Conservation (phyloP, 2,797 vertebrate genomes). For the Lepilemur ruficaudatus region DNA sequence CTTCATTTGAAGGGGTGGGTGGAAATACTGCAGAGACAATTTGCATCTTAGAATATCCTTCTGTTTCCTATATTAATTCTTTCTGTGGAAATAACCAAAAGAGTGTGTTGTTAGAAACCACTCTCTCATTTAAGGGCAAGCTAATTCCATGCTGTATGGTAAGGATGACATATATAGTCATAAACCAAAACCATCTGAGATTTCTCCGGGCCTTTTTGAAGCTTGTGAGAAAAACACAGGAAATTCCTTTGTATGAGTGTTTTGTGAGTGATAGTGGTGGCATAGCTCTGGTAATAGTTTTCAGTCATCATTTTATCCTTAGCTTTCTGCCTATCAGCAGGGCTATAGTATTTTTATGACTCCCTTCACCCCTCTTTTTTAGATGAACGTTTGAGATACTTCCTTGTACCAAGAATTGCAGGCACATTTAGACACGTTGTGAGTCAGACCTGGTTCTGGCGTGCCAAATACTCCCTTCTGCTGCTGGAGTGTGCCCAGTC, state of each 20-base stretch:
- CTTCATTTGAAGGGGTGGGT: neutral
- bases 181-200: neutral
- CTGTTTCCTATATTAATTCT: neutral
- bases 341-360: neutral
- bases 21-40: neutral
- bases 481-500: neutral
- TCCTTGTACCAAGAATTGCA: neutral
- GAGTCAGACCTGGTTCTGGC: neutral
- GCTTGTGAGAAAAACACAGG: neutral
- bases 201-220: neutral
- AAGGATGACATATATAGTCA: neutral
- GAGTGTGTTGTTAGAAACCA: neutral
- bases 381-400: neutral
- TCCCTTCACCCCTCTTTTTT: neutral
- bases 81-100: neutral
- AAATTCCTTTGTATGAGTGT: neutral
- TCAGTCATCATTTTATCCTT: neutral
- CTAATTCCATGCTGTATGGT: neutral
- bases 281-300: rapidly evolving
- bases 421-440: neutral
- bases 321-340: neutral
- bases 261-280: neutral
- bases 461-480: neutral
- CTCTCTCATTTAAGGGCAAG: neutral
- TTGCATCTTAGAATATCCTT: neutral